A percentile compares a stretch with the other conserved stretches of the same genome.
phyloP scores from a whole-genome alignment of 2,113 vertebrate genomes.

The Alexandromys fortis region DNA sequence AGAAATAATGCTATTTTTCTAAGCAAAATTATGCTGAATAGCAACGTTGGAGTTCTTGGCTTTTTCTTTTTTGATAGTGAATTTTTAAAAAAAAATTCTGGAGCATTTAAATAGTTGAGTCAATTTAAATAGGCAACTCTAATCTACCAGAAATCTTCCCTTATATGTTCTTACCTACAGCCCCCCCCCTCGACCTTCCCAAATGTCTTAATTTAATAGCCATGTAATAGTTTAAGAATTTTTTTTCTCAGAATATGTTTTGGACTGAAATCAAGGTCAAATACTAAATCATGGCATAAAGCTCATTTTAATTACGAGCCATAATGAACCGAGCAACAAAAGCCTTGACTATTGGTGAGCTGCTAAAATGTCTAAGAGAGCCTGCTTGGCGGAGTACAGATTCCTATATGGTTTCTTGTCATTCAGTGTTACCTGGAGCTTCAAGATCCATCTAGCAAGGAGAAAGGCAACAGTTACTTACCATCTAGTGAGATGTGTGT shows the following conservation, averaged over 20 bases:
- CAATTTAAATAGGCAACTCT: constrained; percentile 37
- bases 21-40: constrained; percentile 56
- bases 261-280: constrained; percentile 33
- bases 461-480: neutral
- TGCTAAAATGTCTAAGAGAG: constrained; percentile 3
- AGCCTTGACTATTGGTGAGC: neutral
- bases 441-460: neutral
- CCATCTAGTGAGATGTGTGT: neutral
- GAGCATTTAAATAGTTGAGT: constrained; percentile 57
- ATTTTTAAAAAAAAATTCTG: neutral
- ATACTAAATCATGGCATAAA: constrained; percentile 37
- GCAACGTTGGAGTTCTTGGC: constrained; percentile 7
- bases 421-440: neutral
- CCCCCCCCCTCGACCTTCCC: neutral
- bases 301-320: constrained; percentile 7
- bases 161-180: neutral
- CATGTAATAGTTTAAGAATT: neutral
- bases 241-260: neutral
- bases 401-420: neutral
- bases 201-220: constrained; percentile 22
- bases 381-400: neutral
- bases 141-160: neutral
- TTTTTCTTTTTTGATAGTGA: neutral
- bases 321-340: neutral
- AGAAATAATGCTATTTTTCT: constrained; percentile 78